Base-by-base conservation (phyloP, 2,113 vertebrate genomes). In the Telmatochromis sp. region DNA sequence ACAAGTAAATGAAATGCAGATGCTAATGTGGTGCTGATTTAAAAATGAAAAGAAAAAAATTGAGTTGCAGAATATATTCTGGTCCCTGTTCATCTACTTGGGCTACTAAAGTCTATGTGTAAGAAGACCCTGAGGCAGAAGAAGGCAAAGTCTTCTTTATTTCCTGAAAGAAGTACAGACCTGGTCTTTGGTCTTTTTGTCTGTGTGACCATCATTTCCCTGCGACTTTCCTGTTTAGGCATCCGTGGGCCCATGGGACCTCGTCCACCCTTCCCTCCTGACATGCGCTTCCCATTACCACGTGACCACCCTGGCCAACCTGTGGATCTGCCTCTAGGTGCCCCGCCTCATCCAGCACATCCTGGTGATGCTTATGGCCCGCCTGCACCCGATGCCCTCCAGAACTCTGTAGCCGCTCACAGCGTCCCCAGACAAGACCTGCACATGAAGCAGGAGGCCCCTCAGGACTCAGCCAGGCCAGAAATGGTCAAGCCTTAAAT, bases 381-480 rank as follows among this genome's bases (percentile, higher is more conserved):
- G 21, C 54, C 82, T 53, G 78, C 90, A 11, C 91, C 96, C 91
- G 2, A 4, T 88, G 81, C 88, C 60, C 91, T 90, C 86, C 95
- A 93, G 12, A 91, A 89, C 87, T 88, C 92, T 14, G 58, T 80
- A 4, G 86, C 80, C n/a, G 26, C 82, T 82, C 91, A 87, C 68
- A 71, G 35, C 6, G 81, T 81, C 80, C 84, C 92, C 8, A 45
- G 84, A 40, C 89, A 86, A 47, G 96, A 97, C 83, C 95, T 88
- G 45, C 95, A 86, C 92, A 87, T 50, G 89, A 96, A 92, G 94
- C 97, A 81, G 96, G 96, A 92, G 55, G 81, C 93, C 28, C 93
- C 93, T 58, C 95, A 97, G 96, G 97, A 98, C 95, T 95, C 96
- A 35, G 87, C 87, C 35, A 93, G 95, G 88, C 87, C 95, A 53